Evolutionary conservation across 2,888 invertebrate genomes (phyloP).

Genomic region (Neoaliturus tenellus): DNA sequence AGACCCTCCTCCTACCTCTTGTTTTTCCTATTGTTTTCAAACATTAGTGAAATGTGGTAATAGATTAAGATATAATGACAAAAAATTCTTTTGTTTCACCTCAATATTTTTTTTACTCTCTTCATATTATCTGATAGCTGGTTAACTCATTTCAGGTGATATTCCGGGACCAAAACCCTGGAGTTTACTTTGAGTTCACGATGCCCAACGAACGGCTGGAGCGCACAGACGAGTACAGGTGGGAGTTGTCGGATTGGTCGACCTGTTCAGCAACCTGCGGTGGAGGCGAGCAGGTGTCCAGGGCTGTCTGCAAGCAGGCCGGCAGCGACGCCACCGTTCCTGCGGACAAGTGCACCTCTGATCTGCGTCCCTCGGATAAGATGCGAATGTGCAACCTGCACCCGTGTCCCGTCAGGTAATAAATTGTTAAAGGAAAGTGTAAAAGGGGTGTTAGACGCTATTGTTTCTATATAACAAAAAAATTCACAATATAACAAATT

Average conservation of each 20-base stretch:
- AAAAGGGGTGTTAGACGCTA: too few relatives aligned
- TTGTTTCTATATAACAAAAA: too few relatives aligned
- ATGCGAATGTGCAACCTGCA: constrained; percentile 81
- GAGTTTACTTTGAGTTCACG: constrained; percentile 75
- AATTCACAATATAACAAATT: too few relatives aligned
- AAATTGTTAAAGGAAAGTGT: too few relatives aligned
- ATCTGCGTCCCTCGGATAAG: constrained; percentile 76
- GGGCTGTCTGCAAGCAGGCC: constrained; percentile 72
- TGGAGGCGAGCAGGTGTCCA: constrained; percentile 69
- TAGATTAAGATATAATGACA: too few relatives aligned
- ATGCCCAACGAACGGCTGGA: constrained; percentile 74
- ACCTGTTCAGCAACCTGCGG: constrained; percentile 74
- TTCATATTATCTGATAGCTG: too few relatives aligned
- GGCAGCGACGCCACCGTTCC: constrained; percentile 63
- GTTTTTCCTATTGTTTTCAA: too few relatives aligned
- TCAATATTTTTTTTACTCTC: too few relatives aligned
- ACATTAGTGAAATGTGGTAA: too few relatives aligned
- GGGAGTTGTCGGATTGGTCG: constrained; percentile 74
- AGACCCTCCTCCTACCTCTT: too few relatives aligned
- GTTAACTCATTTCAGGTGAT: constrained; percentile 75
- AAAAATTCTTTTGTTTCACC: too few relatives aligned
- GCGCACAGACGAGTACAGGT: constrained; percentile 71
- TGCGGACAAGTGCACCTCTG: constrained; percentile 20
- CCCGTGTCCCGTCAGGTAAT: constrained; percentile 72
- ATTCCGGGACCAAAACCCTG: constrained; percentile 79